Conservation (phyloP, 2,888 invertebrate species). For the Yponomeuta evonymella region DNA sequence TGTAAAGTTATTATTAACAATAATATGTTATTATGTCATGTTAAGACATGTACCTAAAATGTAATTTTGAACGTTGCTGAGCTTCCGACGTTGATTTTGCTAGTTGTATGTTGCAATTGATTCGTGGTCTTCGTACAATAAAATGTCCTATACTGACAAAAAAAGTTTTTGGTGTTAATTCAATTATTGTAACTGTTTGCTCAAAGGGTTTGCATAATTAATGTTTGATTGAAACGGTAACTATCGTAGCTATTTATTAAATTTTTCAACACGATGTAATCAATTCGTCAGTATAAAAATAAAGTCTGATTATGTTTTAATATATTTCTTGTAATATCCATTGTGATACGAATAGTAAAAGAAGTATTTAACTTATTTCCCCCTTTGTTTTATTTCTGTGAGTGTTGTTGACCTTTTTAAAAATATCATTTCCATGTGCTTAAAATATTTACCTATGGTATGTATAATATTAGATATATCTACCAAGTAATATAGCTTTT, state of each 20-base stretch:
- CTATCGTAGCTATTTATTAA: constrained; percentile 25
- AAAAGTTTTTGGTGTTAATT: constrained; percentile 38
- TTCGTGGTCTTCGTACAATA: constrained; percentile 44
- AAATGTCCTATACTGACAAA: constrained; percentile 58
- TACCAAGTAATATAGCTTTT: constrained; percentile 48
- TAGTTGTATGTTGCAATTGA: constrained; percentile 34
- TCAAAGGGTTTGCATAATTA: constrained; percentile 40
- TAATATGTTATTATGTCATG: not conserved
- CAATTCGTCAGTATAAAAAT: constrained; percentile 18
- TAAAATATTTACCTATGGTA: constrained; percentile 25
- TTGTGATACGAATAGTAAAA: constrained; percentile 66
- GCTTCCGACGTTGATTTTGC: constrained; percentile 66
- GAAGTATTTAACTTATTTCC: constrained; percentile 46
- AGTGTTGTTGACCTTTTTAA: constrained; percentile 32
- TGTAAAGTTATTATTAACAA: constrained; percentile 30
- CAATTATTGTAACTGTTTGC: constrained; percentile 64
- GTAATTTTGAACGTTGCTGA: constrained; percentile 26
- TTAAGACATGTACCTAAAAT: not conserved
- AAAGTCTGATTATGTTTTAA: constrained; percentile 39
- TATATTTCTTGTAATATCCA: constrained; percentile 42
- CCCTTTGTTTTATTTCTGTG: constrained; percentile 52
- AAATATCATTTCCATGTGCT: constrained; percentile 27
- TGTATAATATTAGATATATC: constrained; percentile 40
- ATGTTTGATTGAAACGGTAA: not conserved
- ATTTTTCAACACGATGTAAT: constrained; percentile 21